Conservation (phyloP, 1,140 invertebrate species). For the Prorops nasuta region DNA sequence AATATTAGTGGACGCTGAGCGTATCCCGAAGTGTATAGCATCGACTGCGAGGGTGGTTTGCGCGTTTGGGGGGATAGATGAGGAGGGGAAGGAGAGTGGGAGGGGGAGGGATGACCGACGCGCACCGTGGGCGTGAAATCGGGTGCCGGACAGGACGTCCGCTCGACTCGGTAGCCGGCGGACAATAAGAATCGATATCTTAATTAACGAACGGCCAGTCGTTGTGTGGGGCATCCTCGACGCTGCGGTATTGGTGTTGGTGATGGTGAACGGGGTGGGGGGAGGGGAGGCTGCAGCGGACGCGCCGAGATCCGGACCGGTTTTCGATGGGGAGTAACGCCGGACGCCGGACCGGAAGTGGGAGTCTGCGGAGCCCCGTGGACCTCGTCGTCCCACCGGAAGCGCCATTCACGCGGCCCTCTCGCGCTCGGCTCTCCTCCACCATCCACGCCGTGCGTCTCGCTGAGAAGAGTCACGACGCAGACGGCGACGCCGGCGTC, state of each 20-base stretch:
- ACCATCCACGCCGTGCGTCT: slow-evolving; percentile 24
- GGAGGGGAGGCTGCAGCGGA: slow-evolving; percentile 20
- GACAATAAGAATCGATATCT: slow-evolving; percentile 57
- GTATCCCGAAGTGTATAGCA: no score
- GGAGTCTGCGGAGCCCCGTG: slow-evolving; percentile 51
- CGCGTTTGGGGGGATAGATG: no score
- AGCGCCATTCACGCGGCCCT: slow-evolving; percentile 53
- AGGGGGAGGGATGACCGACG: no score
- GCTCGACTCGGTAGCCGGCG: slow-evolving; percentile 33
- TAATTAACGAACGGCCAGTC: slow-evolving; percentile 48
- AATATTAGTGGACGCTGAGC: no score
- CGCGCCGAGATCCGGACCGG: slow-evolving; percentile 42
- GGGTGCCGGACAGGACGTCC: slow-evolving; percentile 37
- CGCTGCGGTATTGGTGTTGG: slow-evolving; percentile 2
- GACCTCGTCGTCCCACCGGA: slow-evolving; percentile 52
- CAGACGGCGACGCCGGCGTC: no score
- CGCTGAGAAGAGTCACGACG: no score
- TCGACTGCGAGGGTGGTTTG: no score
- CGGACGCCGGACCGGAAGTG: slow-evolving; percentile 52
- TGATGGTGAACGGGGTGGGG: slow-evolving; percentile 8
- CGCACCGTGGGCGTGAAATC: slow-evolving; percentile 36
- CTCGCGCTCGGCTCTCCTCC: slow-evolving; percentile 42
- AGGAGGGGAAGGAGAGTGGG: no score
- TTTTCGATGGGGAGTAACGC: slow-evolving; percentile 40
- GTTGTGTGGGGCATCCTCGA: slow-evolving; percentile 21